phyloP scores from a whole-genome alignment of 2,888 invertebrate species.

The Dermolepida albohirtum region DNA sequence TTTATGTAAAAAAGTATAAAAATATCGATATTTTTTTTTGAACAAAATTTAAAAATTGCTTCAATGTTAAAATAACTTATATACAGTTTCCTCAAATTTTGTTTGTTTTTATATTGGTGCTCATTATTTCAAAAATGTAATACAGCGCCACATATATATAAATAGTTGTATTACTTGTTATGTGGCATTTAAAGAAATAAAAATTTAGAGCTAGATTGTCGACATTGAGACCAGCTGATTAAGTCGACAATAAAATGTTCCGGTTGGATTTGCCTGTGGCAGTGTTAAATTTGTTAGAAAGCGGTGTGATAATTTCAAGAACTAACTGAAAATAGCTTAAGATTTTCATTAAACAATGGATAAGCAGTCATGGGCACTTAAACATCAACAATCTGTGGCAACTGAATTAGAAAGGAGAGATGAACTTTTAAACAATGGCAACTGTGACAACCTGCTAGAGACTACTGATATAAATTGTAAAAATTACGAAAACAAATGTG shows the following conservation, averaged over 20 bases:
- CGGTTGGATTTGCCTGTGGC: slow-evolving; percentile 50
- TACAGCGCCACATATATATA: slow-evolving; percentile 33
- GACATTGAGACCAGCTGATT: slow-evolving; percentile 62
- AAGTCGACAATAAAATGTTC: slow-evolving; percentile 65
- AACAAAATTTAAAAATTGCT: no score
- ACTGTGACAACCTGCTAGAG: slow-evolving; percentile 54
- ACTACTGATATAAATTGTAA: slow-evolving; percentile 51
- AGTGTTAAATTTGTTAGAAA: slow-evolving; percentile 57
- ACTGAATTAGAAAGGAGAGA: slow-evolving; percentile 57
- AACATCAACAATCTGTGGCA: slow-evolving; percentile 60
- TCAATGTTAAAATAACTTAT: neutral
- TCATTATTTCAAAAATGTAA: neutral
- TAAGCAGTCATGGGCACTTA: slow-evolving; percentile 59
- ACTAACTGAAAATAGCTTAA: slow-evolving; percentile 50
- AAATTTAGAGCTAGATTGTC: slow-evolving; percentile 38
- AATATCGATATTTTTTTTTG: no score
- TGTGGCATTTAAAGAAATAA: slow-evolving; percentile 47
- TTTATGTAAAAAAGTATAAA: no score
- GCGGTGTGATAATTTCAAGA: slow-evolving; percentile 52
- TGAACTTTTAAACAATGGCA: slow-evolving; percentile 59
- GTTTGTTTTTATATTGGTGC: slow-evolving; percentile 2
- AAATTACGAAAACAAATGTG: slow-evolving; percentile 49
- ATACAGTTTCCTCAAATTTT: neutral
- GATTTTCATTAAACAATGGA: slow-evolving; percentile 56
- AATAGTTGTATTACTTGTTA: slow-evolving; percentile 47